phyloP scores from a whole-genome alignment of 2,888 invertebrate species.

The Parochlus steinenii region DNA sequence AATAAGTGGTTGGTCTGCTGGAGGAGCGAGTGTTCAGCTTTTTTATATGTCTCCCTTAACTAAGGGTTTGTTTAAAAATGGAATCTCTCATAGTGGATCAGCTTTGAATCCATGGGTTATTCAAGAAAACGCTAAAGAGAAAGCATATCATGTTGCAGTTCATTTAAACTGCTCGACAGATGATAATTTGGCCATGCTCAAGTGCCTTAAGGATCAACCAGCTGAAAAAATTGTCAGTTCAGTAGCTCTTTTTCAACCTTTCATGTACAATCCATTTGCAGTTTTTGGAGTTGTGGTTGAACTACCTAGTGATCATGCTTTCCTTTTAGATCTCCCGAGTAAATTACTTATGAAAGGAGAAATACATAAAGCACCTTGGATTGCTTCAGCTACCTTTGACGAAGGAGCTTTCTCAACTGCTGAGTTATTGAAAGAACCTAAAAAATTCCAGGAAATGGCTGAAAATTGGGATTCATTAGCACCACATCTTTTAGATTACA shows the following conservation, averaged over 20 bases:
- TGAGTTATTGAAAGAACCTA: slow-evolving; percentile 29
- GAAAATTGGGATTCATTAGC: slow-evolving; percentile 42
- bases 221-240: slow-evolving; percentile 41
- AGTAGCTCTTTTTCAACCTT: slow-evolving; percentile 24
- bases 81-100: slow-evolving; percentile 53
- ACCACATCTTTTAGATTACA: slow-evolving; percentile 42
- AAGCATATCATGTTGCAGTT: slow-evolving; percentile 40
- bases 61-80: slow-evolving; percentile 40
- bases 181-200: slow-evolving; percentile 37
- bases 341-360: slow-evolving; percentile 40
- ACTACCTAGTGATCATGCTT: slow-evolving; percentile 34
- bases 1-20: slow-evolving; percentile 52
- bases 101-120: slow-evolving; percentile 45
- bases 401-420: slow-evolving; percentile 56
- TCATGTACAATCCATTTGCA: slow-evolving; percentile 48
- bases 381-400: slow-evolving; percentile 46
- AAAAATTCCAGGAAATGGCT: slow-evolving; percentile 34
- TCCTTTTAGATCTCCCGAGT: slow-evolving; percentile 48
- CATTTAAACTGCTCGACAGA: slow-evolving; percentile 45
- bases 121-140: slow-evolving; percentile 38
- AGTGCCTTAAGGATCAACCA: slow-evolving; percentile 45
- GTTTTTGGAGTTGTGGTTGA: slow-evolving; percentile 60
- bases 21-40: slow-evolving; percentile 57
- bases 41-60: slow-evolving; percentile 49
- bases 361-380: slow-evolving; percentile 50